Base-by-base conservation (phyloP, 1,140 invertebrate species). In the Drosophila athabasca region DNA sequence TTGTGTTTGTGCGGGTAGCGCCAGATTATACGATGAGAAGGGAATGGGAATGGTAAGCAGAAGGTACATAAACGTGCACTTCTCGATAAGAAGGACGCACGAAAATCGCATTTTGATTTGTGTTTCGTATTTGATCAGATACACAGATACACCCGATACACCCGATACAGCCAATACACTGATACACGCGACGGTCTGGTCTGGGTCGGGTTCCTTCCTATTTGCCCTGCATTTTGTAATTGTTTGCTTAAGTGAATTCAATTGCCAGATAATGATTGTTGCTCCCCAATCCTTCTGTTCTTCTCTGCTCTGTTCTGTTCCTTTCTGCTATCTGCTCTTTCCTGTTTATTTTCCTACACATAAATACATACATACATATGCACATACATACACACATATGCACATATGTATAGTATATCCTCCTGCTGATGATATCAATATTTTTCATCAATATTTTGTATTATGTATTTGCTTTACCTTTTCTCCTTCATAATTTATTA, bases 101-200 rank as follows among this genome's bases (percentile, higher is more conserved):
- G 79, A 83, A 83, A 83, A 83, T 83, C 76, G 79, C 76, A 83
- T 83, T 83, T 83, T 83, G 79, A 83, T 83, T 83, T 83, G 80
- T 83, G 62, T 71, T 80, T 62, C 75, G 64, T 82, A 75, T 83
- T 83, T 83, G 80, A 71, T 79, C 80, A 83, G 80, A 76, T 73
- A 79, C 76, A 35, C 65, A 35, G 54, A 35, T 35, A 48, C 41
- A 55, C 66, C 66, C 55, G 66, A 69, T 57, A 68, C 43, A 62
- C 29, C 45, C 39, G 49, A 50, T 44, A 79, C 76, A 35, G n/a
- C 65, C 22, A 49, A 35, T 35, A 48, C 41, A 64, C 24, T 55
- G 66, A 69, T 68, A 68, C 43, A 64, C 41, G 46, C 39, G 49
- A 50, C 31, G 48, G 62, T 17, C 55, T 43, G 31, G 57, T 45